Conservation (phyloP, 1,140 invertebrate genomes). For the Tetramorium parvispinum region DNA sequence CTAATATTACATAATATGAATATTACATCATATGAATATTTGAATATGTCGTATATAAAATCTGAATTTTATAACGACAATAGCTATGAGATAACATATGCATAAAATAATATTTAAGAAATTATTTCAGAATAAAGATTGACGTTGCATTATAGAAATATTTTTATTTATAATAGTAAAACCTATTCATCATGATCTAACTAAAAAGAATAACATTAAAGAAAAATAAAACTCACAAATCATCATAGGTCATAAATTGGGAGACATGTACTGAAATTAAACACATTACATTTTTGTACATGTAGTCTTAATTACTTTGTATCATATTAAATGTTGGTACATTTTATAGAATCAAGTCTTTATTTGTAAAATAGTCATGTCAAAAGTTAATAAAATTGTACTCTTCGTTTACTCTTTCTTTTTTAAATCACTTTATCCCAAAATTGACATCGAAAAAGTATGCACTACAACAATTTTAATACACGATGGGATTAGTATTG, state of each 20-base stretch:
- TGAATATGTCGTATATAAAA: background rate
- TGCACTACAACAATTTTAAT: background rate
- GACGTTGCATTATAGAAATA: background rate
- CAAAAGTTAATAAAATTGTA: slow-evolving; percentile 49
- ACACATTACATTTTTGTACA: slow-evolving; percentile 37
- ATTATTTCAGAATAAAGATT: slow-evolving; percentile 17
- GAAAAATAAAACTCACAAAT: slow-evolving; percentile 21
- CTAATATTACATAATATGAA: background rate
- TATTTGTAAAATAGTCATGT: slow-evolving; percentile 46
- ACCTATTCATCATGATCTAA: slow-evolving; percentile 14
- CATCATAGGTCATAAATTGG: background rate
- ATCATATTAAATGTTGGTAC: background rate
- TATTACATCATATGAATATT: background rate
- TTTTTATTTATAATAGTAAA: slow-evolving; percentile 29
- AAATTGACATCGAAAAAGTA: slow-evolving; percentile 6
- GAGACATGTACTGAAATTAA: slow-evolving; percentile 28
- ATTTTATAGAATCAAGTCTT: slow-evolving; percentile 23
- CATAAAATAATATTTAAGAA: background rate
- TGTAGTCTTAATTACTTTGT: slow-evolving; percentile 13
- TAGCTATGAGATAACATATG: background rate
- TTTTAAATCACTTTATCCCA: background rate
- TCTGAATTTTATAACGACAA: background rate
- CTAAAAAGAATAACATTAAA: background rate
- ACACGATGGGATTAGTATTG: background rate
- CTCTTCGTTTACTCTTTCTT: background rate